Evolutionary conservation across 2,888 invertebrate genomes (phyloP), one percentile per base, ranked within the genome.

Genomic region (Sesamia inferens): DNA sequence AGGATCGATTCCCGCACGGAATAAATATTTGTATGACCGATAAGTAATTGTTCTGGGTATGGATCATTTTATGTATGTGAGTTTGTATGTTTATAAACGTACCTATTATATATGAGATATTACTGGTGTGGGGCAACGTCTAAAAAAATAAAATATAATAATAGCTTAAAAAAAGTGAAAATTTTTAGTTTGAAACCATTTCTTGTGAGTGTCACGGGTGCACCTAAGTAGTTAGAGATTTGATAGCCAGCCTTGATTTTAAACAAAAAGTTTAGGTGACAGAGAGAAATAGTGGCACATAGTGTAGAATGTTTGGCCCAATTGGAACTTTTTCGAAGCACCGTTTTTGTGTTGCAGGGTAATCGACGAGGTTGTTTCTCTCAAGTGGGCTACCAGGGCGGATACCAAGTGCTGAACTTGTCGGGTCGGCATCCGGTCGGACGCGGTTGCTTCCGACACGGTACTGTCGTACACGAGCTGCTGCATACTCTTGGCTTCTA

Each of bases 401-500:
- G 95, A 2, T 96, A 94, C 74, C 95, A 97, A 90, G 95, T 97
- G n/a, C 83, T 97, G 63, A 97, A 97, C 87, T 89, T 97, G n/a
- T 96, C 94, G 0, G 94, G 93, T 0, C 93, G 96, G 0, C 97
- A 97, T 79, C 94, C 97, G 0, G 95, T 91, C 1, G 96, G 97
- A 0, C 95, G 96, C 0, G 97, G 97, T 22, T 97, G 97, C 87
- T 96, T 97, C 82, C 94, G 96, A 0, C 96, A 96, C 82, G 97
- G 98, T 19, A 97, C 97, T n/a, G 97, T 98, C 7, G 97, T 97
- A 6, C 98, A 98, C 89, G 98, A 98, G 90, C 92, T 98, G 64
- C 96, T 98, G 85, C 98, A 98, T 88, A 97, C 98, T 0, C 94
- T 98, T 0, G 98, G 98, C 4, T 98, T 98, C 92, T 98, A 97